These are phyloP conservation scores for Drosophila ezoana DNA, from an alignment of 2,888 invertebrate genomes.

Conservation along the genomic window DNA sequence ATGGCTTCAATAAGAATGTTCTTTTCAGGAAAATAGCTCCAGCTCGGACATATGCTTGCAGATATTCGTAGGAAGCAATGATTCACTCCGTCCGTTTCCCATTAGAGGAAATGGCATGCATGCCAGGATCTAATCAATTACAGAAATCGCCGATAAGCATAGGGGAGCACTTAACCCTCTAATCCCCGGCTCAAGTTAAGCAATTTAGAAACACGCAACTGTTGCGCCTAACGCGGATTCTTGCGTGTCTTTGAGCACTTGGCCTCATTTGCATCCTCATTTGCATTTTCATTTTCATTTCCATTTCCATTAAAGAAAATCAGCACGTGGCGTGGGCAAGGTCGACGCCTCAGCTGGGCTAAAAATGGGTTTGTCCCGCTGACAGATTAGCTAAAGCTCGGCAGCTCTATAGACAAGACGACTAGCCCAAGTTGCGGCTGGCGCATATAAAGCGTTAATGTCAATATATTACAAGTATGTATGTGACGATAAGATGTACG, in stretches of 20 bases:
- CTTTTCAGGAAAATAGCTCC: too few relatives aligned
- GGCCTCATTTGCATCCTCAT: constrained; percentile 12
- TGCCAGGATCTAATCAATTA: neutral
- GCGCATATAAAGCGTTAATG: constrained; percentile 33
- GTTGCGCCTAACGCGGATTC: constrained; percentile 52
- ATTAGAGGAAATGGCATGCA: too few relatives aligned
- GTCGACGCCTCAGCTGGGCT: neutral
- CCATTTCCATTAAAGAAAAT: constrained; percentile 39
- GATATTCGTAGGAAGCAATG: too few relatives aligned
- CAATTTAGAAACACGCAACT: constrained; percentile 52
- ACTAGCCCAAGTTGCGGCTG: constrained; percentile 37
- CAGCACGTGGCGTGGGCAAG: constrained; percentile 29
- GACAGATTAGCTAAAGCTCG: constrained; percentile 34
- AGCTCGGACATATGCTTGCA: too few relatives aligned
- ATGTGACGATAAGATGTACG: constrained; percentile 43
- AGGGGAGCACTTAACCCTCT: neutral
- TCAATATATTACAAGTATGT: neutral
- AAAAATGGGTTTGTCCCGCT: constrained; percentile 39
- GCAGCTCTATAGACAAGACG: constrained; percentile 10
- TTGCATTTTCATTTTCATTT: constrained; percentile 14
- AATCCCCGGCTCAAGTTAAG: constrained; percentile 9
- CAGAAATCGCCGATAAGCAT: neutral
- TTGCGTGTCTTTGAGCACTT: constrained; percentile 48
- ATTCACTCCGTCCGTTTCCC: too few relatives aligned
- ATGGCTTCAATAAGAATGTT: too few relatives aligned